Evolutionary conservation across 23 tunicate species (phyloP).

Genomic region (Styela clava): DNA sequence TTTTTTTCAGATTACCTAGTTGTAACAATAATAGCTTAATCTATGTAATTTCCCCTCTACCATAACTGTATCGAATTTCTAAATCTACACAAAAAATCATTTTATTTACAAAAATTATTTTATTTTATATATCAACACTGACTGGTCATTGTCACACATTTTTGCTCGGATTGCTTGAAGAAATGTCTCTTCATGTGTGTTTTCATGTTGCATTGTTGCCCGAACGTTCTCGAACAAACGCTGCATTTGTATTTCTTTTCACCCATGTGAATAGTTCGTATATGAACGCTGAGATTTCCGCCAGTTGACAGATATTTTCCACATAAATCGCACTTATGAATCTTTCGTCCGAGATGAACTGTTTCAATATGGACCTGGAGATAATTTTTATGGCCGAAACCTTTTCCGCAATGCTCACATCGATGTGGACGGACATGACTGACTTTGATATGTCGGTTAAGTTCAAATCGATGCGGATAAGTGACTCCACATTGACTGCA

Average conservation of each 20-base stretch:
- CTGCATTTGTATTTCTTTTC: constrained; percentile 95
- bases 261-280: constrained; percentile 92
- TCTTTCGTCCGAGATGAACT: constrained; percentile 82
- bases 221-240: constrained; percentile 87
- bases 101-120: too few relatives aligned
- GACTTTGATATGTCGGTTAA: constrained; percentile 94
- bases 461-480: constrained; percentile 87
- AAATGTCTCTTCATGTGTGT: constrained; percentile 93
- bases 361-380: constrained; percentile 90
- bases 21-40: too few relatives aligned
- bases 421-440: constrained; percentile 92
- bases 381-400: constrained; percentile 93
- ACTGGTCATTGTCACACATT: not conserved
- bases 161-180: constrained; percentile 22
- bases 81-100: too few relatives aligned
- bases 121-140: not conserved
- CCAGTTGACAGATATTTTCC: constrained; percentile 91
- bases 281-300: constrained; percentile 90
- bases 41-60: too few relatives aligned
- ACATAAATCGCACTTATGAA: constrained; percentile 79
- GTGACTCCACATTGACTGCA: constrained; percentile 77
- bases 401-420: constrained; percentile 84
- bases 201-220: constrained; percentile 98
- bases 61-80: too few relatives aligned
- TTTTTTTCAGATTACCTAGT: too few relatives aligned